Evolutionary conservation across 2,888 invertebrate genomes (phyloP).

Genomic region (Epinotia ramella): DNA sequence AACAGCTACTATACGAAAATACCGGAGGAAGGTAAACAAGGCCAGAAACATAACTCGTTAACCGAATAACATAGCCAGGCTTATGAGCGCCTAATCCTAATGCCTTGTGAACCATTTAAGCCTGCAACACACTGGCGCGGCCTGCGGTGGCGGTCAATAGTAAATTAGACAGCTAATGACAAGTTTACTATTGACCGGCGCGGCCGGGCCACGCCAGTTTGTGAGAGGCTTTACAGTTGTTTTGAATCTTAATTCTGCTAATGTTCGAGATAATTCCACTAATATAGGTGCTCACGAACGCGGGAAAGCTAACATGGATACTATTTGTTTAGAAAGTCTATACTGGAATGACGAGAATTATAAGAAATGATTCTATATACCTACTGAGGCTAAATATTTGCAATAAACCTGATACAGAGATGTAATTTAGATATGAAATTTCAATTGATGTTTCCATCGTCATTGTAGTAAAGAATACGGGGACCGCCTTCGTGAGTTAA

Average conservation of each 20-base stretch:
- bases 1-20: conserved; percentile 81
- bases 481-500: conserved; percentile 39
- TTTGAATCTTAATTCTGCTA: conserved; percentile 64
- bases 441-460: not conserved
- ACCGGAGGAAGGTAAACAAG: conserved; percentile 78
- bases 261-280: conserved; percentile 57
- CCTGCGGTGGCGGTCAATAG: too few species aligned
- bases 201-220: too few species aligned
- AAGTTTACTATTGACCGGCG: too few species aligned
- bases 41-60: conserved; percentile 74
- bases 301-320: conserved; percentile 29
- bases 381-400: not conserved
- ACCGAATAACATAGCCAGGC: conserved; percentile 81
- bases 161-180: too few species aligned
- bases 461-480: conserved; percentile 9
- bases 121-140: too few species aligned
- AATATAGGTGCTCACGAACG: conserved; percentile 45
- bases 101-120: conserved; percentile 59
- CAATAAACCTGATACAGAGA: not conserved
- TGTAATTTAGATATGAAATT: not conserved
- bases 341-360: conserved; percentile 19
- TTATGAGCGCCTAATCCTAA: conserved; percentile 79
- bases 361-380: not conserved
- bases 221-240: conserved; percentile 52
- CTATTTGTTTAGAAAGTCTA: not conserved